Evolutionary conservation across 2,797 vertebrate genomes (phyloP).

Genomic region (Coreius guichenoti): DNA sequence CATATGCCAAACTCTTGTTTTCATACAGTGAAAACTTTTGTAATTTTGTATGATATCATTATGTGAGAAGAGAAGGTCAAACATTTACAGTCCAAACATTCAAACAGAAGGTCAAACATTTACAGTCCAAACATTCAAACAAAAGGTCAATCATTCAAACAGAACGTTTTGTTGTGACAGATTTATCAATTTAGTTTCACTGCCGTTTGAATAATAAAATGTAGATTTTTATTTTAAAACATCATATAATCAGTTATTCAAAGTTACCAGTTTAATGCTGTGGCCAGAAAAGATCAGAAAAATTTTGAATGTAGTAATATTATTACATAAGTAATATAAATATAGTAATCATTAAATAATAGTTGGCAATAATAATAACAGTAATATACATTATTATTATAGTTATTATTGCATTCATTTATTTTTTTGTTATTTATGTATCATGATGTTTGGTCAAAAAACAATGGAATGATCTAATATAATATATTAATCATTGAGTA

Average conservation of each 20-base stretch:
- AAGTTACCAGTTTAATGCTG: background rate
- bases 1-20: slow-evolving; percentile 23
- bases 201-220: background rate
- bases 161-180: slow-evolving; percentile 26
- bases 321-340: background rate
- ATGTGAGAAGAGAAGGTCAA: slow-evolving; percentile 43
- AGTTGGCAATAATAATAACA: background rate
- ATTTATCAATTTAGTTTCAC: slow-evolving; percentile 19
- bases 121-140: slow-evolving; percentile 56
- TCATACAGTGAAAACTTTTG: slow-evolving; percentile 43
- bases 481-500: background rate
- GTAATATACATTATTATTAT: background rate
- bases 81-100: slow-evolving; percentile 53
- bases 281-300: background rate
- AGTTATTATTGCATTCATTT: background rate
- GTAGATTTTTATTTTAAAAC: background rate
- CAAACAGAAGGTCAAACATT: slow-evolving; percentile 53
- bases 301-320: too few relatives aligned
- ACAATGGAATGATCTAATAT: background rate
- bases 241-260: background rate
- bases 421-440: background rate
- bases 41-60: slow-evolving; percentile 40
- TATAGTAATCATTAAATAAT: background rate
- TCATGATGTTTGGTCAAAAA: background rate
- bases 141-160: slow-evolving; percentile 46